phyloP scores from a whole-genome alignment of 2,797 vertebrate species.

The Balearica regulorum region DNA sequence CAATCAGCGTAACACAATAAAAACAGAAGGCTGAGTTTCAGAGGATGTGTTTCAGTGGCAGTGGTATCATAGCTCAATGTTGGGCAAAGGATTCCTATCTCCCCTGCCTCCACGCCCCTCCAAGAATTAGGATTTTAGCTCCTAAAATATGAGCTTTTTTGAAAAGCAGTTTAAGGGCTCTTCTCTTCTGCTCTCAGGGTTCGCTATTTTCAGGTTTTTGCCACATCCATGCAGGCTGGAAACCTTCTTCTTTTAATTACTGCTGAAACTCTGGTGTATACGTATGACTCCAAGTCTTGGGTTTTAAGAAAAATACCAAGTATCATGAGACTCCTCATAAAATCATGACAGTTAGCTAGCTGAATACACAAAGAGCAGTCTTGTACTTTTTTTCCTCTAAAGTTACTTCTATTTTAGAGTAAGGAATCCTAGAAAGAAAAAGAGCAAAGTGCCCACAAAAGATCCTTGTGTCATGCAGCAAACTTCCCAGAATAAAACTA shows the following conservation, averaged over 20 bases:
- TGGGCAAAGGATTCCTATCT: background rate
- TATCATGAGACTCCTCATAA: conserved; percentile 43
- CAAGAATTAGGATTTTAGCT: background rate
- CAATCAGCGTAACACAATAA: background rate
- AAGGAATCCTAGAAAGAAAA: conserved; percentile 43
- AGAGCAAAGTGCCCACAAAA: conserved; percentile 26
- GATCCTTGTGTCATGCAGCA: conserved; percentile 23
- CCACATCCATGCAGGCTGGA: background rate
- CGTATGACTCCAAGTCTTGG: background rate
- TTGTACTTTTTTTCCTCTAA: background rate
- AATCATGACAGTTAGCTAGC: conserved; percentile 24
- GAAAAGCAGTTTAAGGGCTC: background rate
- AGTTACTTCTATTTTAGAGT: conserved; percentile 1
- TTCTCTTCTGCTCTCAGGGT: background rate
- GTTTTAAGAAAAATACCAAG: conserved; percentile 33
- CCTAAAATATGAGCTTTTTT: background rate
- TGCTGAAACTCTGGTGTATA: background rate
- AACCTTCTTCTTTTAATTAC: conserved; percentile 18
- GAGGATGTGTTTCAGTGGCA: background rate
- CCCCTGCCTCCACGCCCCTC: background rate
- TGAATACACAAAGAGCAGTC: conserved; percentile 37
- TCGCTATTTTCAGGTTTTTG: background rate
- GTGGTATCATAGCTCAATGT: background rate
- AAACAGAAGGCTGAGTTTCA: background rate
- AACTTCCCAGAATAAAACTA: conserved; percentile 10